These are phyloP conservation scores for Drosophila robusta DNA, from an alignment of 2,888 invertebrate species.

Conservation along the genomic window DNA sequence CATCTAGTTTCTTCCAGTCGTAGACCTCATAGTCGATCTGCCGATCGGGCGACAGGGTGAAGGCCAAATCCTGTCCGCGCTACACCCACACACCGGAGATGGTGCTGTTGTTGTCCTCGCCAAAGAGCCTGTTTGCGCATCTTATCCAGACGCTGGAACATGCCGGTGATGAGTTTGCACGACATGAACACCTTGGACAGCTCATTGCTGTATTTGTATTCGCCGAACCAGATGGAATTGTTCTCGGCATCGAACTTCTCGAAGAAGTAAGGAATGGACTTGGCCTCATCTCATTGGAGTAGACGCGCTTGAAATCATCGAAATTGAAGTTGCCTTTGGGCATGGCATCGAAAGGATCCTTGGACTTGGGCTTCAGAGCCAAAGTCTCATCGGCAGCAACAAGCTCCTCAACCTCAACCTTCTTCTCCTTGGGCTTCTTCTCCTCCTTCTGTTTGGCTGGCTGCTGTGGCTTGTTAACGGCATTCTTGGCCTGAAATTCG, in stretches of 20 bases:
- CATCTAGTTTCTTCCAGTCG: no score
- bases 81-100: no score
- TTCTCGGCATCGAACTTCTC: slow-evolving; percentile 98
- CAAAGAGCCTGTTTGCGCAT: slow-evolving; percentile 99
- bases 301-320: slow-evolving; percentile 98
- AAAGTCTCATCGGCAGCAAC: slow-evolving; percentile 89
- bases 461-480: slow-evolving; percentile 79
- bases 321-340: slow-evolving; percentile 97
- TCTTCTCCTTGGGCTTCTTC: no score
- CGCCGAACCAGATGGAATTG: slow-evolving; percentile 98
- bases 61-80: no score
- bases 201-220: slow-evolving; percentile 98
- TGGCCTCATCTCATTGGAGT: slow-evolving; percentile 97
- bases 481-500: slow-evolving; percentile 86
- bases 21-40: no score
- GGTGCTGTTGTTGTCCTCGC: slow-evolving; percentile 96
- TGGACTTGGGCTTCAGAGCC: slow-evolving; percentile 92
- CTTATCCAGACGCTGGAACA: slow-evolving; percentile 99
- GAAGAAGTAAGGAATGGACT: slow-evolving; percentile 99
- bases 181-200: slow-evolving; percentile 98
- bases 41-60: no score
- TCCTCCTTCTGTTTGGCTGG: no score
- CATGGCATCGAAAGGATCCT: slow-evolving; percentile 95
- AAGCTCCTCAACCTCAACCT: slow-evolving; percentile 87
- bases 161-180: slow-evolving; percentile 98